These are phyloP conservation scores for Trypoxylon attenuatum DNA, from an alignment of 2,888 invertebrate genomes.

Conservation along the genomic window DNA sequence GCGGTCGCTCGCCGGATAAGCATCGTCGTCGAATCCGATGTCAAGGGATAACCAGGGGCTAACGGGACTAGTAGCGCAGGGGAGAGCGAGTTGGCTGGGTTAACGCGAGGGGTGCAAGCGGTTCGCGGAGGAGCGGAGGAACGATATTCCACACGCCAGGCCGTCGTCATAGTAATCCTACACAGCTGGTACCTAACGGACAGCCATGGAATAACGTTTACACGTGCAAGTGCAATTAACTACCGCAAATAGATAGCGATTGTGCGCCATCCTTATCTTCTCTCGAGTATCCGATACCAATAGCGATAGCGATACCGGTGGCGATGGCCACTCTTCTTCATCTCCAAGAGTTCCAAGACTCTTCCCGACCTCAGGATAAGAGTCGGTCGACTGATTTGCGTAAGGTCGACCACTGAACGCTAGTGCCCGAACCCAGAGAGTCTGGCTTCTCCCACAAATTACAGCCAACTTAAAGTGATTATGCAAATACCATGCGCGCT, in stretches of 20 bases:
- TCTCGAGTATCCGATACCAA: not conserved
- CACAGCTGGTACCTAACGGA: not conserved
- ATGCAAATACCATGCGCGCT: not conserved
- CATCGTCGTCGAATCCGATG: slow-evolving; percentile 5
- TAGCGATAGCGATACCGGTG: no score
- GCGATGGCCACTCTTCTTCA: no score
- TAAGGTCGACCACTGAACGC: not conserved
- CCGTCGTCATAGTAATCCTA: not conserved
- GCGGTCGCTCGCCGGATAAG: slow-evolving; percentile 2
- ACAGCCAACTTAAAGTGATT: not conserved
- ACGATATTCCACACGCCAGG: not conserved
- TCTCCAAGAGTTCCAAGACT: not conserved
- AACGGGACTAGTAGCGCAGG: no score
- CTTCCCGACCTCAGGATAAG: not conserved
- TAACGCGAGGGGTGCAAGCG: not conserved
- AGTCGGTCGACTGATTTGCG: not conserved
- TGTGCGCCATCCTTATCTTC: not conserved
- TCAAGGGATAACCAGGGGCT: not conserved
- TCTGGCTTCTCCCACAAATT: not conserved
- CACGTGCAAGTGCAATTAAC: slow-evolving; percentile 1
- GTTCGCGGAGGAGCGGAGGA: not conserved
- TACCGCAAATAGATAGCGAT: slow-evolving; percentile 1
- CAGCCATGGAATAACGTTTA: not conserved
- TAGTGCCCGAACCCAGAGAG: not conserved
- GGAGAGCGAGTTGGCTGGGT: not conserved